phyloP scores from a whole-genome alignment of 2,888 invertebrate genomes.

The Nipponacmea schrenckii region DNA sequence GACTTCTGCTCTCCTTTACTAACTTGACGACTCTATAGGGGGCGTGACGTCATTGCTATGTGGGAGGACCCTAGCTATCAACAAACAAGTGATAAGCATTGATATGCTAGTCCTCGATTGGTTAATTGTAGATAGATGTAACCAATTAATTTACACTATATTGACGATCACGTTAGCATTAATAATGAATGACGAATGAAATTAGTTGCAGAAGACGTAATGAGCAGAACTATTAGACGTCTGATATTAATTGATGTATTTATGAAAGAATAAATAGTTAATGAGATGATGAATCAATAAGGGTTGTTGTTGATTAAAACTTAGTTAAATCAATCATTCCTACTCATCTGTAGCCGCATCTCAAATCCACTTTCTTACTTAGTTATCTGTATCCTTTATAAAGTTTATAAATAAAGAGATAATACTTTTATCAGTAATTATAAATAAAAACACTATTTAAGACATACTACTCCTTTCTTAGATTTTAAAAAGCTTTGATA shows the following conservation, averaged over 20 bases:
- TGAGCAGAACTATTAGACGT: background rate
- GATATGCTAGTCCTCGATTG: background rate
- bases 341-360: no score
- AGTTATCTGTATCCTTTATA: no score
- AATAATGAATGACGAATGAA: background rate
- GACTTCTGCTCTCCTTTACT: background rate
- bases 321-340: no score
- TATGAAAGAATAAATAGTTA: background rate
- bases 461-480: no score
- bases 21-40: background rate
- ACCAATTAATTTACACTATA: background rate
- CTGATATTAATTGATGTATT: background rate
- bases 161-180: background rate
- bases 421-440: no score
- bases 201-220: constrained; percentile 7
- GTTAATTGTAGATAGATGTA: constrained; percentile 4
- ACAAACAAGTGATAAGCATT: background rate
- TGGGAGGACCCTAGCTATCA: background rate
- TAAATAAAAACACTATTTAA: no score
- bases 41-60: background rate
- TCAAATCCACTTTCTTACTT: no score
- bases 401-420: no score
- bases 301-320: no score
- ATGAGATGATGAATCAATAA: background rate
- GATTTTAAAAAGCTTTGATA: no score